A percentile compares a stretch with the other conserved stretches of the same genome.
Evolutionary conservation across 2,888 invertebrate species (phyloP).

Genomic region (Ametastegia equiseti): DNA sequence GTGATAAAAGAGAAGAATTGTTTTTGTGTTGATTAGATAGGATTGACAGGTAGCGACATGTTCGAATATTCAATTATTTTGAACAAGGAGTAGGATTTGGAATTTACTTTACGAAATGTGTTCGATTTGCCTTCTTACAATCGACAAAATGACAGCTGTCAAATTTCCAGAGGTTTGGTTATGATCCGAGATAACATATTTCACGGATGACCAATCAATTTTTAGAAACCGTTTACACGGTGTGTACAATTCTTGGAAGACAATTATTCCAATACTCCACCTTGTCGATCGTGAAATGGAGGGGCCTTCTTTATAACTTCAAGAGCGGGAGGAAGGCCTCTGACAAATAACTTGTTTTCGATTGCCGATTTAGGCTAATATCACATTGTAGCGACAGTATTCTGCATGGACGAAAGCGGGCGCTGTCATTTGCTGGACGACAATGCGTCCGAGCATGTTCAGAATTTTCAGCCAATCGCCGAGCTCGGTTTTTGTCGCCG

Average conservation of each 20-base stretch:
- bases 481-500: no score
- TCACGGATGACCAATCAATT: not conserved
- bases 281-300: no score
- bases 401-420: no score
- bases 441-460: no score
- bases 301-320: not conserved
- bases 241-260: not conserved
- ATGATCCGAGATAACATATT: not conserved
- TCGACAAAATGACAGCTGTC: slow-evolving; percentile 17
- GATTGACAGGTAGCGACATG: no score
- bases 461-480: no score
- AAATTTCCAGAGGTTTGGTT: not conserved
- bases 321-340: not conserved
- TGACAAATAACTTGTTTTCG: no score
- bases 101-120: not conserved
- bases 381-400: no score
- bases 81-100: not conserved
- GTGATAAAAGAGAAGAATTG: not conserved
- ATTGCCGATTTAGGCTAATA: no score
- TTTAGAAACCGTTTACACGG: not conserved
- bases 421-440: no score
- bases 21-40: not conserved
- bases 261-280: no score
- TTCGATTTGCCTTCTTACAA: not conserved
- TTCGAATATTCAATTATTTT: no score